These are phyloP conservation scores for Pyrgilauda ruficollis DNA, from an alignment of 2,113 vertebrate genomes.

Conservation along the genomic window DNA sequence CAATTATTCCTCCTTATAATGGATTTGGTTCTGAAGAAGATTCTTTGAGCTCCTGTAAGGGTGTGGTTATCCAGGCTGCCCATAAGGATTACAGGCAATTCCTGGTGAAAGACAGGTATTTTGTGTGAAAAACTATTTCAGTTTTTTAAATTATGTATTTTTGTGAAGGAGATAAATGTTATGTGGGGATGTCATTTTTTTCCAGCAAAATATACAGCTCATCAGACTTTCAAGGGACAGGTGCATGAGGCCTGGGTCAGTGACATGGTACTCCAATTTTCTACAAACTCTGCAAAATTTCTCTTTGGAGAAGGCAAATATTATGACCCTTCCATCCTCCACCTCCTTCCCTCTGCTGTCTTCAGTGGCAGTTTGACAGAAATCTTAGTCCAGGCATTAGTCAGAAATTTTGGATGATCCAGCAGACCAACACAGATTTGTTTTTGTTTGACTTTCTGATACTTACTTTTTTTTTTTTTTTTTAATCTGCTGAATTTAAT, in stretches of 20 bases:
- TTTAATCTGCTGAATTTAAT: not conserved
- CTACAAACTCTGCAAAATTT: not conserved
- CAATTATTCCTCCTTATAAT: slow-evolving; percentile 82
- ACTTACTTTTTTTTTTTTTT: not conserved
- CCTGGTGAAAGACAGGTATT: slow-evolving; percentile 88
- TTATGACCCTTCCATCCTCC: not conserved
- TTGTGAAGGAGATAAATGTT: not conserved
- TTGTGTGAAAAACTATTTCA: not conserved
- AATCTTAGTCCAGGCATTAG: not conserved
- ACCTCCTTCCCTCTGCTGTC: not conserved
- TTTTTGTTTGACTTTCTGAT: not conserved
- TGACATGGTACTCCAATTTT: not conserved
- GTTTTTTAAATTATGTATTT: not conserved
- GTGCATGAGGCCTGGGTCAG: not conserved
- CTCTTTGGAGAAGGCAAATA: not conserved
- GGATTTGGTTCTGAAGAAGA: slow-evolving; percentile 95
- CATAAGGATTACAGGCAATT: slow-evolving; percentile 81
- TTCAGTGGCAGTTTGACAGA: not conserved
- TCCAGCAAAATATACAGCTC: not conserved
- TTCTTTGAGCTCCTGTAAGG: slow-evolving; percentile 82
- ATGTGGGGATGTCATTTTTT: not conserved
- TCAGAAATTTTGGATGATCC: not conserved
- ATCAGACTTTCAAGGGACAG: not conserved
- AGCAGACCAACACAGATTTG: not conserved
- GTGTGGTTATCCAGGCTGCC: slow-evolving; percentile 74